Conservation (phyloP, 2,888 invertebrate genomes). For the Andrena fulva region DNA sequence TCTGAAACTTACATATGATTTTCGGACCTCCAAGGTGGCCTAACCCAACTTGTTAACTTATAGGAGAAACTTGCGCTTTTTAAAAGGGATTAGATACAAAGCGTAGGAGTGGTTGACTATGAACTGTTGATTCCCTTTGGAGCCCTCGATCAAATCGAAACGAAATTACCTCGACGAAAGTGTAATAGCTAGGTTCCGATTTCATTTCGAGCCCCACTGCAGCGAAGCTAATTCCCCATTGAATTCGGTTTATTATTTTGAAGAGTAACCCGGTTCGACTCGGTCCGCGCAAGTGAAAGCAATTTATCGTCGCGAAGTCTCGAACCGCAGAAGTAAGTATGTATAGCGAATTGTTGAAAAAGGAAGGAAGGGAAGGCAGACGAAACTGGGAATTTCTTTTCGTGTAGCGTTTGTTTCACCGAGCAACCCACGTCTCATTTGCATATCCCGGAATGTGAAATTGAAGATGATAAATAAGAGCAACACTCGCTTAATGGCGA, state of each 20-base stretch:
- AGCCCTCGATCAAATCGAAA: neutral
- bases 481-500: constrained; percentile 57
- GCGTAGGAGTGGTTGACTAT: too few relatives aligned
- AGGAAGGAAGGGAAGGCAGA: neutral
- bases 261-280: neutral
- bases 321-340: constrained; percentile 11
- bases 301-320: constrained; percentile 36
- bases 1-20: too few relatives aligned
- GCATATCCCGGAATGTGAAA: constrained; percentile 59
- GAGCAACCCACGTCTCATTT: constrained; percentile 44
- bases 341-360: constrained; percentile 31
- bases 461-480: constrained; percentile 60
- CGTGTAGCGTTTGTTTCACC: constrained; percentile 37
- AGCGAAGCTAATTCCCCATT: constrained; percentile 1
- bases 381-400: constrained; percentile 27
- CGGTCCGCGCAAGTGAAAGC: constrained; percentile 33
- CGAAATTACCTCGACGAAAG: neutral
- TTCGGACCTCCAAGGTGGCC: too few relatives aligned
- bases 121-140: neutral
- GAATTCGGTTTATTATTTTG: constrained; percentile 3
- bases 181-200: constrained; percentile 2
- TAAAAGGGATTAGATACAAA: too few relatives aligned
- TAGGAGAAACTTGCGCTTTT: too few relatives aligned
- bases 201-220: neutral
- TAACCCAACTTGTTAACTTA: too few relatives aligned